Percentiles rank a stretch among this genome's conserved stretches.
These are phyloP conservation scores for Rhinatrema bivittatum DNA, from an alignment of 2,797 vertebrate species.

Conservation along the genomic window DNA sequence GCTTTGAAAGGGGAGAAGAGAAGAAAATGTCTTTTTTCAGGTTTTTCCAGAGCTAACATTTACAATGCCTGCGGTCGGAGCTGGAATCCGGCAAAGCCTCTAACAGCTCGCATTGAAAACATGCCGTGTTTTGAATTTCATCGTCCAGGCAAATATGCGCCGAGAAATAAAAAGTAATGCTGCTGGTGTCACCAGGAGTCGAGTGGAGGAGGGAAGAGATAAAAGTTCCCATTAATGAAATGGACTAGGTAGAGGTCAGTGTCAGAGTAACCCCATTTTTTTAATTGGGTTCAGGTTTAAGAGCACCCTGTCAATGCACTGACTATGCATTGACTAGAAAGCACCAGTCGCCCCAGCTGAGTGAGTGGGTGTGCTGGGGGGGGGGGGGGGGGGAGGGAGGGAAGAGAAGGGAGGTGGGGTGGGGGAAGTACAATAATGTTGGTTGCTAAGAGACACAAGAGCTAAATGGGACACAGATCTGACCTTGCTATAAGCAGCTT, in stretches of 20 bases:
- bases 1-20: too few relatives aligned
- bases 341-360: background rate
- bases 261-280: background rate
- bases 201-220: background rate
- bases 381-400: background rate
- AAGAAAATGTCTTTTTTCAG: too few relatives aligned
- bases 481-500: slow-evolving; percentile 12
- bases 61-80: slow-evolving; percentile 17
- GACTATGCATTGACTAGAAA: background rate
- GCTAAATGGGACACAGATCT: slow-evolving; percentile 3
- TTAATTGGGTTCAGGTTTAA: slow-evolving; percentile 7
- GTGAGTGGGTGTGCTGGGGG: background rate
- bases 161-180: background rate
- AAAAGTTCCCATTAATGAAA: background rate
- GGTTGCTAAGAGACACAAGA: slow-evolving; percentile 8
- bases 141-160: background rate
- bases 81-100: background rate
- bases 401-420: background rate
- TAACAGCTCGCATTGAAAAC: background rate
- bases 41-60: slow-evolving; percentile 10
- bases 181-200: background rate
- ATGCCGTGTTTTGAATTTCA: slow-evolving; percentile 18
- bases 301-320: background rate
- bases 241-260: background rate
- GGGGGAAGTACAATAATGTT: background rate